Evolutionary conservation across 1,140 invertebrate species (phyloP).

Genomic region (Eupristina koningsbergeri): DNA sequence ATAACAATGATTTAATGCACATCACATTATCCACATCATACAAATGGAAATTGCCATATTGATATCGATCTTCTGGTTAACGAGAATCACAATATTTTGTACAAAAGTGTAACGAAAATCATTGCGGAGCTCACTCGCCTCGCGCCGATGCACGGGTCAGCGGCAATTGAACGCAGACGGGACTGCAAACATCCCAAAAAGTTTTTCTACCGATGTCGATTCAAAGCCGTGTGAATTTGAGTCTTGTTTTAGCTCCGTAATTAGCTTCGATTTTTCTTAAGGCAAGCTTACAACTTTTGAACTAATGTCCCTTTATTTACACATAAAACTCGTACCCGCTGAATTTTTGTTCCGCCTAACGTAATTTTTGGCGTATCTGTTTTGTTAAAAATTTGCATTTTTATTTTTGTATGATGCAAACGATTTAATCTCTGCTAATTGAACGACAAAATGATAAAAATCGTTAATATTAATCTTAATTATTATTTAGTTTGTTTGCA

Average conservation of each 20-base stretch:
- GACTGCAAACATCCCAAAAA: slow-evolving; percentile 17
- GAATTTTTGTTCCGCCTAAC: not conserved
- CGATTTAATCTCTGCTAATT: too few species aligned
- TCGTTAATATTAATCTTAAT: too few species aligned
- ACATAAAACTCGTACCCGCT: not conserved
- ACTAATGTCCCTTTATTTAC: not conserved
- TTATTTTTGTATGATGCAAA: too few species aligned
- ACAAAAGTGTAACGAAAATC: not conserved
- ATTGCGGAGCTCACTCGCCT: not conserved
- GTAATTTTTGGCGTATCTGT: not conserved
- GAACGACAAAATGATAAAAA: too few species aligned
- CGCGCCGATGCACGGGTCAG: slow-evolving; percentile 3
- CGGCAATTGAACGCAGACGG: slow-evolving; percentile 18
- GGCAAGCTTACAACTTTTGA: not conserved
- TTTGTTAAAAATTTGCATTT: too few species aligned
- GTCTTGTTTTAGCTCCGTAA: not conserved
- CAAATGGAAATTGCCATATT: slow-evolving; percentile 9
- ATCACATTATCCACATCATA: not conserved
- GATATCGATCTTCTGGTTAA: not conserved
- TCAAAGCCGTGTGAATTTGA: not conserved
- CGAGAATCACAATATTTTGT: not conserved
- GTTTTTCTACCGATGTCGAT: slow-evolving; percentile 5
- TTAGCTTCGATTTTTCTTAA: slow-evolving; percentile 1
- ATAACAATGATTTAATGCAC: not conserved
- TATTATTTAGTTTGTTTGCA: too few species aligned